Evolutionary conservation across 2,888 invertebrate genomes (phyloP).

Genomic region (Microplitis manilae): DNA sequence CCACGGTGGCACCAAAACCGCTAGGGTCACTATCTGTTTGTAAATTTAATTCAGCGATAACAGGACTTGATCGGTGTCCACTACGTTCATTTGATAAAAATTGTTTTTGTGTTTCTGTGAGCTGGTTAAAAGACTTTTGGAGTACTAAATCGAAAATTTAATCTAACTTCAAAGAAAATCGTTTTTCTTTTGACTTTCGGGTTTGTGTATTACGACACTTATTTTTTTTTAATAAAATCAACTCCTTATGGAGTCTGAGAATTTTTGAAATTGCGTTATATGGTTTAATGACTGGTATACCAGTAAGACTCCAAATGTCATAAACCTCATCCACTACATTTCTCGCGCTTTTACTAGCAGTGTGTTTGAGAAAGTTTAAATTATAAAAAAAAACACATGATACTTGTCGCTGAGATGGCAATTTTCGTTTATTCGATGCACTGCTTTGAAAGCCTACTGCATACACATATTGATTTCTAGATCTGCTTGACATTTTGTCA

Average conservation of each 20-base stretch:
- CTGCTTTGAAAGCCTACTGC: not conserved
- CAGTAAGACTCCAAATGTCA: slow-evolving; percentile 9
- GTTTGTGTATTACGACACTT: too few species aligned
- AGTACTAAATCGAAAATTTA: not conserved
- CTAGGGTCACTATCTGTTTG: too few species aligned
- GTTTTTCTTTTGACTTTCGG: too few species aligned
- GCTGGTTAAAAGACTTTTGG: not conserved
- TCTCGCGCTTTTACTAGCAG: not conserved
- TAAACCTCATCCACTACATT: not conserved
- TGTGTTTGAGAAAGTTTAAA: not conserved
- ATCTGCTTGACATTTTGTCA: too few species aligned
- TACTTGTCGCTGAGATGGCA: slow-evolving; percentile 1
- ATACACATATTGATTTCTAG: not conserved
- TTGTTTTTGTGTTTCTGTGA: not conserved
- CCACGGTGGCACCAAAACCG: too few species aligned
- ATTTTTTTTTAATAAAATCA: not conserved
- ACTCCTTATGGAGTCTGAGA: not conserved
- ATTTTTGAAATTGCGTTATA: not conserved
- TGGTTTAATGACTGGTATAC: not conserved
- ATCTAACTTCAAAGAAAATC: too few species aligned
- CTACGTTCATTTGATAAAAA: slow-evolving; percentile 8
- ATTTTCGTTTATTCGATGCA: not conserved
- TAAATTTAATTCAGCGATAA: too few species aligned
- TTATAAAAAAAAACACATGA: not conserved
- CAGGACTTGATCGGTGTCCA: too few species aligned